Evolutionary conservation across 2,113 vertebrate species (phyloP).

Genomic region (Rhineura floridana): DNA sequence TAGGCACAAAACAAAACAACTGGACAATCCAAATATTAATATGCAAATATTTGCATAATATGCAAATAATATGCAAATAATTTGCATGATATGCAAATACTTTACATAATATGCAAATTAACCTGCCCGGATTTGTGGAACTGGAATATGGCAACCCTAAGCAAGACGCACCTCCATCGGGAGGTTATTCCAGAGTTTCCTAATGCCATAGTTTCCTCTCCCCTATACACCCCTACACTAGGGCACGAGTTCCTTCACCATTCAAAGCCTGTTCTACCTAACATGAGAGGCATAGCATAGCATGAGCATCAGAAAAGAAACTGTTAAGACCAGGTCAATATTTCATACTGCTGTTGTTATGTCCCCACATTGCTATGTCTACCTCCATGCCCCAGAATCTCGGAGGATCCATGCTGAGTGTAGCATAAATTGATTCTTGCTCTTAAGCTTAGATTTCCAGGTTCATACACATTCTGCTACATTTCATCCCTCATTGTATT

Average conservation of each 20-base stretch:
- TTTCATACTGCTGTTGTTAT: neutral
- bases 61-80: too few relatives aligned
- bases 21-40: too few relatives aligned
- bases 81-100: too few relatives aligned
- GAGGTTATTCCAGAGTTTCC: too few relatives aligned
- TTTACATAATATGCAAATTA: too few relatives aligned
- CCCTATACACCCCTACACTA: neutral
- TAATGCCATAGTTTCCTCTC: neutral
- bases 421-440: conserved; percentile 54
- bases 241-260: neutral
- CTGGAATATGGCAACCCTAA: too few relatives aligned
- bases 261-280: neutral
- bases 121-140: too few relatives aligned
- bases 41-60: too few relatives aligned
- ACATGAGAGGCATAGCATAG: neutral
- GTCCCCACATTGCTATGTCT: neutral
- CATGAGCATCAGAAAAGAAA: neutral
- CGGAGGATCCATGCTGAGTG: conserved; percentile 53
- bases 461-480: neutral
- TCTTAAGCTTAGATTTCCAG: conserved; percentile 46
- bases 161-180: too few relatives aligned
- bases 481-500: conserved; percentile 42
- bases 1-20: too few relatives aligned
- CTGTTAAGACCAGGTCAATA: neutral
- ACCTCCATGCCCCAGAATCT: conserved; percentile 22